Base-by-base conservation (phyloP, 1,140 invertebrate species). In the Augochlora pura region DNA sequence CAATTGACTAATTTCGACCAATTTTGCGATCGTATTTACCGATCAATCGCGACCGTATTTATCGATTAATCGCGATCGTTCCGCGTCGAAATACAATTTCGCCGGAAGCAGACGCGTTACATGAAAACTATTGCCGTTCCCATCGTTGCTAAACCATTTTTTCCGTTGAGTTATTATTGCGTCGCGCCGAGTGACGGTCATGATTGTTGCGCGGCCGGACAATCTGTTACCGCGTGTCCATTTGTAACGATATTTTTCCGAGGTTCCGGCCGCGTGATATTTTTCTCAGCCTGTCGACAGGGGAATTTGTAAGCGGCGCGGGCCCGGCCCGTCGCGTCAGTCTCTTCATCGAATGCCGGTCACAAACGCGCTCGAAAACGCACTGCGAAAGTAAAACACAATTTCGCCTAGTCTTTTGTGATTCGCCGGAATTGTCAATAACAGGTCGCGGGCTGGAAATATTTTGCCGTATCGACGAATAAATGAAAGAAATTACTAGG, bases 221-320 rank as follows among this genome's bases (percentile, higher is more conserved):
- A 75, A 75, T 75, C 64, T 75, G 73, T 75, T 75, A 75, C 49
- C 64, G 52, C 73, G 73, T 75, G 62, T 75, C 73, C 73, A 75
- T 75, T 75, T 68, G 73, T 67, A 67, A 67, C 64, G 52, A 68
- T 67, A 75, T 75, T 75, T 75, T 67, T 54, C 73, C 42, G 32
- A 2, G 23, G 18, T 23, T 59, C 4, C 8, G 27, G 27, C 25
- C 39, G 59, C 27, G 52, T 25, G 73, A 68, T 54, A 68, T 75
- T 68, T 57, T 66, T 67, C 32, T 59, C 63, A 46, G 7, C 64
- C 23, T 52, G 64, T 64, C 42, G 21, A 73, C 71, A n/a, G 21
- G 42, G 4, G 42, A n/a, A 73, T 49, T 73, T 73, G 46, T 49
- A 64, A 32, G 59, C 63, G 21, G 0, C 25, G 38, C 8, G 38